Conservation (phyloP, 2,888 invertebrate species). For the Brassicogethes aeneus region DNA sequence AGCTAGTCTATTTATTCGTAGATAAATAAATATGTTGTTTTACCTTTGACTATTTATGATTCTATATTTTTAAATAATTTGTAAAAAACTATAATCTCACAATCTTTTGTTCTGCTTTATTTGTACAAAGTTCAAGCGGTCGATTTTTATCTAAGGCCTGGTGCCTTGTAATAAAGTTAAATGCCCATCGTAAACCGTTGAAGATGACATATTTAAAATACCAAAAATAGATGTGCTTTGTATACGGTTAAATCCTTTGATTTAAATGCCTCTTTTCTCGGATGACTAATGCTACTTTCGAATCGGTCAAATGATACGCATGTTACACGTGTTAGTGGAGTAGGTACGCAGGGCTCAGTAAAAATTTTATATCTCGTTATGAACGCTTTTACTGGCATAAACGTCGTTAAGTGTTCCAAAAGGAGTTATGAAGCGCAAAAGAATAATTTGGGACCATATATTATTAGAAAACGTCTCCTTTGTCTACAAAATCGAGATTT, state of each 20-base stretch:
- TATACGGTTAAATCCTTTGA: neutral
- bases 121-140: too few species aligned
- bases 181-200: neutral
- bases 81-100: too few species aligned
- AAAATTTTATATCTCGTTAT: neutral
- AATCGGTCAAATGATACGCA: neutral
- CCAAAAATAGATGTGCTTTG: neutral
- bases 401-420: slow-evolving; percentile 9
- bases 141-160: too few species aligned
- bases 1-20: too few species aligned
- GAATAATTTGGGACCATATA: slow-evolving; percentile 15
- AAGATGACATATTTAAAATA: neutral
- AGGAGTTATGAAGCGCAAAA: slow-evolving; percentile 13
- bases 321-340: neutral
- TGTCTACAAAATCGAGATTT: slow-evolving; percentile 17
- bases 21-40: too few species aligned
- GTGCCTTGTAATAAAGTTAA: neutral
- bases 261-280: neutral
- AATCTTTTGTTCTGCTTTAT: too few species aligned
- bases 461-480: slow-evolving; percentile 18
- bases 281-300: neutral
- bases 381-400: neutral
- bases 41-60: too few species aligned
- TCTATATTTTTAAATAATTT: too few species aligned
- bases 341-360: neutral